These are phyloP conservation scores for Danaus melanippus DNA, from an alignment of 1,140 invertebrate genomes.

Conservation along the genomic window DNA sequence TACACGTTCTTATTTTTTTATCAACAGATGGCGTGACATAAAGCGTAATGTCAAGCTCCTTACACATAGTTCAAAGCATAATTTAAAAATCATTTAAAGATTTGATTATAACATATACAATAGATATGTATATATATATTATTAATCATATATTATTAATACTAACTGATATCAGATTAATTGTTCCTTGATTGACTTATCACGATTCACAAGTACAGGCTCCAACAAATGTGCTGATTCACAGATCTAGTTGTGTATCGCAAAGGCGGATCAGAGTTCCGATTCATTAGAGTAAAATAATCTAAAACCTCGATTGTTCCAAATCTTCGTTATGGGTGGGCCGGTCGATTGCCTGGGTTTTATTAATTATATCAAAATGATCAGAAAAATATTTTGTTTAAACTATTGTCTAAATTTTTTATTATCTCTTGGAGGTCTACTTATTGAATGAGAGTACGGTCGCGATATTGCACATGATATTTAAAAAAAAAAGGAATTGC, in stretches of 20 bases:
- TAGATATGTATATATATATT: too few relatives aligned
- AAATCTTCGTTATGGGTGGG: constrained; percentile 49
- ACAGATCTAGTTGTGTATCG: constrained; percentile 33
- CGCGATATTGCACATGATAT: too few relatives aligned
- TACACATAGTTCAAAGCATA: too few relatives aligned
- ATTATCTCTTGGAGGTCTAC: too few relatives aligned
- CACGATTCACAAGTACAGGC: constrained; percentile 34
- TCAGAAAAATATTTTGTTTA: constrained; percentile 32
- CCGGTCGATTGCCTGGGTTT: background rate
- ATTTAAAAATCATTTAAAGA: too few relatives aligned
- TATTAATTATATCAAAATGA: constrained; percentile 22
- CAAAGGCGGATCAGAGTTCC: constrained; percentile 54
- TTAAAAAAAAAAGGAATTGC: too few relatives aligned
- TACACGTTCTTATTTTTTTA: too few relatives aligned
- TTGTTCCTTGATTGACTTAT: constrained; percentile 47
- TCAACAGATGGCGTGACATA: too few relatives aligned
- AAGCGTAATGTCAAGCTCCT: too few relatives aligned
- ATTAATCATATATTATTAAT: too few relatives aligned
- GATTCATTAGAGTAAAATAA: constrained; percentile 48
- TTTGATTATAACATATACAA: too few relatives aligned
- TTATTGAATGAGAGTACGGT: too few relatives aligned
- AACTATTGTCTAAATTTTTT: background rate
- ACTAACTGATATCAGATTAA: constrained; percentile 31
- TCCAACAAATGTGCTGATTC: constrained; percentile 36
- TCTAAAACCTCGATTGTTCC: constrained; percentile 54